Evolutionary conservation across 2,797 vertebrate genomes (phyloP), one percentile per base, ranked within the genome.

Genomic region (Adelosebastes latens): DNA sequence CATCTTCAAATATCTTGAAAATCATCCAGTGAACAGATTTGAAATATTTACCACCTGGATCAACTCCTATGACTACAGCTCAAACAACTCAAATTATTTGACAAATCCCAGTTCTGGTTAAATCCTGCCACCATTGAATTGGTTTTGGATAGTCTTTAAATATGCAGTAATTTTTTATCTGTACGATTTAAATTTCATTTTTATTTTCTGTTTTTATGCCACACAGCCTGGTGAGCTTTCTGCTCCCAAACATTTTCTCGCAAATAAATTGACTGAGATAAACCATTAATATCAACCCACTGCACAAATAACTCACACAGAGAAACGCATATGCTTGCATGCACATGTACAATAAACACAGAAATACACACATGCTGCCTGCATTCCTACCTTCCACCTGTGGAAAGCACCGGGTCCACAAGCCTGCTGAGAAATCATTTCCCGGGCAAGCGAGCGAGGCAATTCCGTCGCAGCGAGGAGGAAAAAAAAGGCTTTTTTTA

Each of bases 401-500:
- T 89, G 75, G 87, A 82, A 85, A 83, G 68, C 56, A 13, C 22
- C n/a, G 9, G 36, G 72, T 69, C 76, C 49, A 36, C 55, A 52
- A 77, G 81, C 85, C 83, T 90, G 90, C 88, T 91, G 91, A 93
- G 90, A 89, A 93, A 93, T 88, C 59, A 91, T 92, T 94, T 92
- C 79, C 87, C 58, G 46, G 49, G 75, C 68, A 91, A 87, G 80
- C 36, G 77, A 86, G 80, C 64, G 72, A 88, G 78, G 93, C 84
- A 84, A 88, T 94, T 94, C 85, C 64, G 42, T 93, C 77, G 6
- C 88, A 84, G 90, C 64, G 58, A 86, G 84, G 87, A 89, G 77
- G 81, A 89, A 87, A 89, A 90, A 86, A 89, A 85, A 72, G n/a
- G 7, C 4, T 77, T 84, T 84, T 70, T 92, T 91, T 93, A 94